Percentiles rank a stretch among this genome's conserved stretches.
phyloP scores from a whole-genome alignment of 1,140 invertebrate species.

The Drosophila watanabei region DNA sequence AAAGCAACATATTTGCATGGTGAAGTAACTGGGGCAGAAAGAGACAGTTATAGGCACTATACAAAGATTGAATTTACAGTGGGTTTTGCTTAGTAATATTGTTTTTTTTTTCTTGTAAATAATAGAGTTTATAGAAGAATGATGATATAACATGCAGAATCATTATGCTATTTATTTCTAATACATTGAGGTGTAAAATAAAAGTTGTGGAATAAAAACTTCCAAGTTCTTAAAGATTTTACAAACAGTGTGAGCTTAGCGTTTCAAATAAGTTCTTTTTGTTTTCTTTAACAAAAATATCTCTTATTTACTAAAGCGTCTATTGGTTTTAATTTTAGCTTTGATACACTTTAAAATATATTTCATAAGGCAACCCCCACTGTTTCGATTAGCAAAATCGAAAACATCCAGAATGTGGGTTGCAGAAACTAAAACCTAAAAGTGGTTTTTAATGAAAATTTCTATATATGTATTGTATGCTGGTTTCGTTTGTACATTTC shows the following conservation, averaged over 20 bases:
- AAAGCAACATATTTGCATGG: constrained; percentile 79
- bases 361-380: constrained; percentile 34
- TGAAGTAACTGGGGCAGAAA: constrained; percentile 66
- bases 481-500: constrained; percentile 17
- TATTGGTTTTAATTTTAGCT: too few species aligned
- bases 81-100: background rate
- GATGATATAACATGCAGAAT: background rate
- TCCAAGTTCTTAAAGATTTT: background rate
- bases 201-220: too few species aligned
- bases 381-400: constrained; percentile 37
- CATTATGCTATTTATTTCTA: background rate
- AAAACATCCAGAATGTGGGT: constrained; percentile 72
- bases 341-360: background rate
- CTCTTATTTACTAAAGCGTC: background rate
- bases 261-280: background rate
- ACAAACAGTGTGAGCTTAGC: background rate
- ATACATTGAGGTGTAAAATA: too few species aligned
- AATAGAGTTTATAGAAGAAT: background rate
- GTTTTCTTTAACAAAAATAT: background rate
- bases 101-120: background rate
- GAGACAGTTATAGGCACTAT: constrained; percentile 25
- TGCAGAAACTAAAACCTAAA: constrained; percentile 72
- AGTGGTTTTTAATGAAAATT: constrained; percentile 79
- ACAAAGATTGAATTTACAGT: constrained; percentile 14
- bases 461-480: constrained; percentile 41